A percentile compares a stretch with the other conserved stretches of the same genome.
Conservation (phyloP, 2,888 invertebrate genomes). For the Theodoxus fluviatilis region DNA sequence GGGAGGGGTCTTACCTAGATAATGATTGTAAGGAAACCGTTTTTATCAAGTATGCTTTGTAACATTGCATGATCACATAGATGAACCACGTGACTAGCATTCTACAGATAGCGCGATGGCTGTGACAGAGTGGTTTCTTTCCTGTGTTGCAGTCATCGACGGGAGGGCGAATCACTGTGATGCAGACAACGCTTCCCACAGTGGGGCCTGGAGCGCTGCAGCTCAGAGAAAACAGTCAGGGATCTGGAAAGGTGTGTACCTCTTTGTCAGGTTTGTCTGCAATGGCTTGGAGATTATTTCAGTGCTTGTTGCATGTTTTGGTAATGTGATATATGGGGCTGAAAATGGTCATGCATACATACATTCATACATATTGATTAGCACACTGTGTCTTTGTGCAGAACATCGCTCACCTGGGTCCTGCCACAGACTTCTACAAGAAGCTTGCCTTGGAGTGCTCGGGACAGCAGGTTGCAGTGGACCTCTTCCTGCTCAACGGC, state of each 20-base stretch:
- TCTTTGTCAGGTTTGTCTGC: too few species aligned
- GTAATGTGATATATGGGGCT: neutral
- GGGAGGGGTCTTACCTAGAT: too few species aligned
- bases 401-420: conserved; percentile 85
- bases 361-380: neutral
- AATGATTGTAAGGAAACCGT: too few species aligned
- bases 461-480: conserved; percentile 93
- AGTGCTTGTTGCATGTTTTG: neutral
- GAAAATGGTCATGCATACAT: neutral
- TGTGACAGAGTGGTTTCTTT: conserved; percentile 3
- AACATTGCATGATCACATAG: too few species aligned
- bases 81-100: too few species aligned
- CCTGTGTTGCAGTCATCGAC: conserved; percentile 75
- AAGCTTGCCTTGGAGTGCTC: conserved; percentile 94
- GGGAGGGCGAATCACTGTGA: conserved; percentile 93
- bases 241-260: conserved; percentile 72
- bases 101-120: too few species aligned
- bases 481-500: conserved; percentile 90
- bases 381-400: conserved; percentile 36
- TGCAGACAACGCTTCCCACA: conserved; percentile 83
- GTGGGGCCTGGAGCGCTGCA: conserved; percentile 85
- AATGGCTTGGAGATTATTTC: neutral
- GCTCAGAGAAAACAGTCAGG: conserved; percentile 84
- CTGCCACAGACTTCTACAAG: conserved; percentile 98
- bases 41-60: too few species aligned